Conservation (phyloP, 2,888 invertebrate species). For the Amblyteles armatorius region DNA sequence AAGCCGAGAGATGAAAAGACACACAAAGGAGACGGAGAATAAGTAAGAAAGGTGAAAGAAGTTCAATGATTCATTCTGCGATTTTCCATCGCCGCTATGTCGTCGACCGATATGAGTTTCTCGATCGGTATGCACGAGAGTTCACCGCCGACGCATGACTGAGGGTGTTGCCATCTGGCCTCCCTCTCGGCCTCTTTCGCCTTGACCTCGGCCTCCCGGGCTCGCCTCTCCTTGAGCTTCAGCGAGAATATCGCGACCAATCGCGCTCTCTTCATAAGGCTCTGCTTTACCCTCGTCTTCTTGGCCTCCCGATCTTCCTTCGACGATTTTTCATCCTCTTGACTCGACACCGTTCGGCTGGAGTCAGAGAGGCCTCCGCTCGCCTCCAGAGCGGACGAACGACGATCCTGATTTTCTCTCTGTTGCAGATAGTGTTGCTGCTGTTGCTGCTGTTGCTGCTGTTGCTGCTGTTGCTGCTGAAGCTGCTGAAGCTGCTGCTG, state of each 20-base stretch:
- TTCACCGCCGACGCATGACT: slow-evolving; percentile 92
- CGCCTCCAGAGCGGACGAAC: slow-evolving; percentile 65
- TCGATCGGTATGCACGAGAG: slow-evolving; percentile 94
- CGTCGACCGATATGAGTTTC: slow-evolving; percentile 87
- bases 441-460: slow-evolving; percentile 76
- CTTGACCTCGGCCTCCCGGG: slow-evolving; percentile 90
- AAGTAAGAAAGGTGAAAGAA: slow-evolving; percentile 33
- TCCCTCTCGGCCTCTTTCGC: slow-evolving; percentile 87
- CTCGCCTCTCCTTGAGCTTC: slow-evolving; percentile 91
- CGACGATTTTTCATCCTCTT: slow-evolving; percentile 85
- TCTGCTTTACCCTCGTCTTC: slow-evolving; percentile 90
- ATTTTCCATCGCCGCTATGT: slow-evolving; percentile 84
- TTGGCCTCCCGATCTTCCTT: slow-evolving; percentile 88
- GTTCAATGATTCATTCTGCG: slow-evolving; percentile 80
- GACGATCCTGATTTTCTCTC: slow-evolving; percentile 66
- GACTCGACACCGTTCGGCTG: slow-evolving; percentile 86
- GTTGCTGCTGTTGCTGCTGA: slow-evolving; percentile 73
- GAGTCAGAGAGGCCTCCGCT: slow-evolving; percentile 85
- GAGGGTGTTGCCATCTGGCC: slow-evolving; percentile 86
- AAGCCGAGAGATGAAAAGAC: slow-evolving; percentile 37
- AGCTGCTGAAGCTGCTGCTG: slow-evolving; percentile 78
- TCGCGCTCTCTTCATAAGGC: slow-evolving; percentile 92
- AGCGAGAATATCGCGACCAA: slow-evolving; percentile 95
- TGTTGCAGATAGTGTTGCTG: slow-evolving; percentile 67
- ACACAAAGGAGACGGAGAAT: slow-evolving; percentile 32